Conservation (phyloP, 1,140 invertebrate genomes). For the Caenorhabditis tropicalis region DNA sequence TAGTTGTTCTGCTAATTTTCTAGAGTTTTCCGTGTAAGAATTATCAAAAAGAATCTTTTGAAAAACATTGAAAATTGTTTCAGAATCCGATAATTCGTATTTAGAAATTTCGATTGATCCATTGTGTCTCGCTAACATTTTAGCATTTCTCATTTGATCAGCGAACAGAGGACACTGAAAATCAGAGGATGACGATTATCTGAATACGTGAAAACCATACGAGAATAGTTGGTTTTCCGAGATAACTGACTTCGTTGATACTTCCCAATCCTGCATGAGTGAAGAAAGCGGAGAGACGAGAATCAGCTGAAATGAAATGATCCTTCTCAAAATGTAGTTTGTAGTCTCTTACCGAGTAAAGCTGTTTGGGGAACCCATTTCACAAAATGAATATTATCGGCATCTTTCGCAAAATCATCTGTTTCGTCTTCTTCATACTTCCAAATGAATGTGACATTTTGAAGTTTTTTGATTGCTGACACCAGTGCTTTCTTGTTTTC, state of each 20-base stretch:
- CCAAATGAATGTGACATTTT: slow-evolving; percentile 57
- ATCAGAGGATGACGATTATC: neutral
- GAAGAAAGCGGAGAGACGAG: slow-evolving; percentile 59
- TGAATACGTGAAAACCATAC: neutral
- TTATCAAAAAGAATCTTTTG: slow-evolving; percentile 37
- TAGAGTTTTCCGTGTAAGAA: neutral
- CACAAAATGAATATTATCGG: slow-evolving; percentile 44
- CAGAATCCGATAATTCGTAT: neutral
- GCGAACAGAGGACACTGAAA: slow-evolving; percentile 60
- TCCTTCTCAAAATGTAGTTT: no score
- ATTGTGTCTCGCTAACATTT: slow-evolving; percentile 54
- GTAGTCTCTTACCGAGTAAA: slow-evolving; percentile 30
- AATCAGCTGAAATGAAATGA: slow-evolving; percentile 58
- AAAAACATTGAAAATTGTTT: slow-evolving; percentile 44
- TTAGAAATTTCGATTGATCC: slow-evolving; percentile 49
- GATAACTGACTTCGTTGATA: slow-evolving; percentile 58
- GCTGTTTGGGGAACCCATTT: slow-evolving; percentile 57
- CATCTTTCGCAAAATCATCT: slow-evolving; percentile 12
- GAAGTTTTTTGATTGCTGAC: neutral
- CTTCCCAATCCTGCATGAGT: slow-evolving; percentile 65
- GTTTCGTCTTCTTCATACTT: slow-evolving; percentile 53
- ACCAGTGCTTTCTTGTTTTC: slow-evolving; percentile 36
- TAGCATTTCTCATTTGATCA: slow-evolving; percentile 60
- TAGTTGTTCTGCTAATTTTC: neutral
- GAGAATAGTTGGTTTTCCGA: slow-evolving; percentile 61